phyloP scores from a whole-genome alignment of 2,113 vertebrate genomes.

The Tyto alba region DNA sequence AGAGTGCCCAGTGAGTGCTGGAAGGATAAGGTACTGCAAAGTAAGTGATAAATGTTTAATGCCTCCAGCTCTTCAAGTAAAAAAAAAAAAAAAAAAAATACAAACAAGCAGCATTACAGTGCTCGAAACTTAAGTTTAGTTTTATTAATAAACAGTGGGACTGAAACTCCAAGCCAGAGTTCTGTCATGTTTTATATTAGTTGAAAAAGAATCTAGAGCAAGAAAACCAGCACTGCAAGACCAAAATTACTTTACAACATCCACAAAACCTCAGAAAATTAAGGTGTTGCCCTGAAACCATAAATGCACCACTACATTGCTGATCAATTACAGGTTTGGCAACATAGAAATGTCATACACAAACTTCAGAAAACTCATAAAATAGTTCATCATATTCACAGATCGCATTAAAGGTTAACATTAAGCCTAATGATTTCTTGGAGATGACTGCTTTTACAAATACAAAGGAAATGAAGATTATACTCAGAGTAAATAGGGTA shows the following conservation, averaged over 20 bases:
- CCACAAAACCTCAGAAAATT: background rate
- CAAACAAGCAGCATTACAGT: background rate
- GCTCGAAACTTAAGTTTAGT: background rate
- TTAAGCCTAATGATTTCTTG: background rate
- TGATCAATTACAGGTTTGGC: background rate
- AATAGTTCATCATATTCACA: background rate
- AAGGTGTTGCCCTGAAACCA: background rate
- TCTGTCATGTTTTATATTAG: background rate
- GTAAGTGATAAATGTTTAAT: background rate
- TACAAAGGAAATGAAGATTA: background rate
- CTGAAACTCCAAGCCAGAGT: background rate
- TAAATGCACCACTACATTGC: background rate
- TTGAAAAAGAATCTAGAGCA: background rate
- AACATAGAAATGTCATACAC: background rate
- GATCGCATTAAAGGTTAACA: background rate
- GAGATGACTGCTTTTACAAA: background rate
- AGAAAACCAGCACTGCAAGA: background rate
- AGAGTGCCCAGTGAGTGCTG: background rate
- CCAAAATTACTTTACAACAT: background rate
- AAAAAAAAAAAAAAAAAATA: background rate
- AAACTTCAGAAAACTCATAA: background rate
- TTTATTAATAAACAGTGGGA: background rate
- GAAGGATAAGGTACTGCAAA: background rate
- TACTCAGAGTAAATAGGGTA: background rate
- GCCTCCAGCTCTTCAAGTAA: background rate